Evolutionary conservation across 2,113 vertebrate species (phyloP).

Genomic region (Psittacara wagleri): DNA sequence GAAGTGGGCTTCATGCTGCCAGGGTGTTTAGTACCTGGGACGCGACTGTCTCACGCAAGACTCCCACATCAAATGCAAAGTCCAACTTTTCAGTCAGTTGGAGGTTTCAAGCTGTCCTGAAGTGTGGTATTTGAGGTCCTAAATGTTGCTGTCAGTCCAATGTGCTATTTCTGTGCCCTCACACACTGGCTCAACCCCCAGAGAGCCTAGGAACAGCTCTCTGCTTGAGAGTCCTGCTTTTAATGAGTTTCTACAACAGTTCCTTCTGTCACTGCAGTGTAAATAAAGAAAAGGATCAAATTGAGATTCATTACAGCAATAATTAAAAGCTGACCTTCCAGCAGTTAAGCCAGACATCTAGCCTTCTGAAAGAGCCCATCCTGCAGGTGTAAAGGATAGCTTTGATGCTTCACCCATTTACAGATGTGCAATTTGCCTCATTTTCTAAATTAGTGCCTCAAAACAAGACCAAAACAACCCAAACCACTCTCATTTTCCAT

Average conservation of each 20-base stretch:
- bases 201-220: fast-evolving
- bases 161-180: neutral
- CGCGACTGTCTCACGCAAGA: neutral
- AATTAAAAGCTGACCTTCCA: constrained; percentile 1
- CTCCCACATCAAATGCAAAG: neutral
- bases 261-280: neutral
- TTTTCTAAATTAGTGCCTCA: neutral
- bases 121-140: neutral
- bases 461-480: neutral
- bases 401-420: neutral
- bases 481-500: neutral
- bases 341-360: neutral
- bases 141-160: neutral
- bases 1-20: neutral
- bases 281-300: neutral
- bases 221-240: neutral
- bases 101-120: neutral
- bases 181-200: neutral
- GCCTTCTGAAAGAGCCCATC: neutral
- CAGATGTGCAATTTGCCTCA: neutral
- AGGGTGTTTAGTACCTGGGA: neutral
- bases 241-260: neutral
- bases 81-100: neutral
- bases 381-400: neutral
- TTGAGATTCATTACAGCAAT: constrained; percentile 8